These are phyloP conservation scores for Carassius gibelio DNA, from an alignment of 2,113 vertebrate genomes.

Conservation along the genomic window DNA sequence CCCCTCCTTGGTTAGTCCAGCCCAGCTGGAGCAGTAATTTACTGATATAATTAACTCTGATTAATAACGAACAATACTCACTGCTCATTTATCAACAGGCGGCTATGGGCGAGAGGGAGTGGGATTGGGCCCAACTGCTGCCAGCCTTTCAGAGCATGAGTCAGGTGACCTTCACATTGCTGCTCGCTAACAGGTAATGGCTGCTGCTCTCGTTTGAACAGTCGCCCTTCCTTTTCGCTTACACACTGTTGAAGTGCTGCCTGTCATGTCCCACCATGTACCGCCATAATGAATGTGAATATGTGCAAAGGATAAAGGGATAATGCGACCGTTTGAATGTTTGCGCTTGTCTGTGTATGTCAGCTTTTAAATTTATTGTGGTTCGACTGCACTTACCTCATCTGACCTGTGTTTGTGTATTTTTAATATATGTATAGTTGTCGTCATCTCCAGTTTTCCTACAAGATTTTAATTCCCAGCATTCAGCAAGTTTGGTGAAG, in stretches of 20 bases:
- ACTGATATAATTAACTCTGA: conserved; percentile 92
- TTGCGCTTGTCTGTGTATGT: neutral
- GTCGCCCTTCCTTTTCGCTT: neutral
- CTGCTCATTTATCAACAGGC: conserved; percentile 92
- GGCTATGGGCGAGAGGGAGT: conserved; percentile 82
- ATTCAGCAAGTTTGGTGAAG: neutral
- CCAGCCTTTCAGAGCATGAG: conserved; percentile 81
- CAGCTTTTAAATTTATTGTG: neutral
- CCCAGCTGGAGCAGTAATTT: conserved; percentile 91
- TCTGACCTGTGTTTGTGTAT: conserved; percentile 14
- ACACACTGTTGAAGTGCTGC: conserved; percentile 21
- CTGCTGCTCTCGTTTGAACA: neutral
- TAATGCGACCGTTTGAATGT: conserved; percentile 6
- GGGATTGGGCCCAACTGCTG: conserved; percentile 90
- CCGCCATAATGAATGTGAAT: conserved; percentile 45
- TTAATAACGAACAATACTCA: conserved; percentile 91
- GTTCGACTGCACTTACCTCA: neutral
- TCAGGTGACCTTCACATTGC: conserved; percentile 85
- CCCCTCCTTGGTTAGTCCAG: conserved; percentile 86
- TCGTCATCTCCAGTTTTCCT: neutral
- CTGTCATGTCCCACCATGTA: conserved; percentile 44
- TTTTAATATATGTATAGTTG: neutral
- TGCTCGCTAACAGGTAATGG: conserved; percentile 91
- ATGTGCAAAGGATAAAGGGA: conserved; percentile 5
- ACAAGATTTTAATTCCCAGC: neutral